phyloP scores from a whole-genome alignment of 1,140 invertebrate species.

The Euglossa dilemma region DNA sequence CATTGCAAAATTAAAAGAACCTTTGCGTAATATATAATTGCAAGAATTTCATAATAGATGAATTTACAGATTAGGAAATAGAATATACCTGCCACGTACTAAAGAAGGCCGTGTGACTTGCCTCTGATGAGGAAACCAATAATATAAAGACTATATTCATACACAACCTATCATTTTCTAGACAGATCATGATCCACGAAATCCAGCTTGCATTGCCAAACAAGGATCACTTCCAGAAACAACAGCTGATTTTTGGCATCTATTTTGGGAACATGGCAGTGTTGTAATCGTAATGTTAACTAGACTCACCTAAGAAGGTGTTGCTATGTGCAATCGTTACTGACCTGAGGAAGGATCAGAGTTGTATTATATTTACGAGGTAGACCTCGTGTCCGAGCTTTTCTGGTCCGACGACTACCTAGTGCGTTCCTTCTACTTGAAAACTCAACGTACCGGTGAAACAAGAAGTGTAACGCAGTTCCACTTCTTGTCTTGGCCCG shows the following conservation, averaged over 20 bases:
- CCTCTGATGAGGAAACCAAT: neutral
- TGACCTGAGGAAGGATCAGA: too few species aligned
- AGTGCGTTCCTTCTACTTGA: slow-evolving; percentile 99
- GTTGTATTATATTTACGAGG: slow-evolving; percentile 99
- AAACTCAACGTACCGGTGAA: slow-evolving; percentile 97
- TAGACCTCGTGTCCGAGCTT: slow-evolving; percentile 99
- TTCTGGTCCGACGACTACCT: slow-evolving; percentile 99
- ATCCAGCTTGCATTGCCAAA: too few species aligned
- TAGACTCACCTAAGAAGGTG: slow-evolving; percentile 94
- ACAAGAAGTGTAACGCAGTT: slow-evolving; percentile 99
- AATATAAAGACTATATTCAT: too few species aligned
- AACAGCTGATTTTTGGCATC: slow-evolving; percentile 98
- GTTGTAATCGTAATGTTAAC: slow-evolving; percentile 98
- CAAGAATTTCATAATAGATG: neutral
- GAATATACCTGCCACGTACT: slow-evolving; percentile 9
- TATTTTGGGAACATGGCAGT: slow-evolving; percentile 99
- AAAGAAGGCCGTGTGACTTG: slow-evolving; percentile 36
- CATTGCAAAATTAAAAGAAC: neutral
- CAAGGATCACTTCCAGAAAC: too few species aligned
- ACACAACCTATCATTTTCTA: too few species aligned
- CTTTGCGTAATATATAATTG: neutral
- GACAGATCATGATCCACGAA: too few species aligned
- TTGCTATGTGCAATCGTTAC: slow-evolving; percentile 96
- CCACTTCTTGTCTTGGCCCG: slow-evolving; percentile 99
- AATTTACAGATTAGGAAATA: too few species aligned